Base-by-base conservation (phyloP, 2,888 invertebrate species). In the Lomographa bimaculata region DNA sequence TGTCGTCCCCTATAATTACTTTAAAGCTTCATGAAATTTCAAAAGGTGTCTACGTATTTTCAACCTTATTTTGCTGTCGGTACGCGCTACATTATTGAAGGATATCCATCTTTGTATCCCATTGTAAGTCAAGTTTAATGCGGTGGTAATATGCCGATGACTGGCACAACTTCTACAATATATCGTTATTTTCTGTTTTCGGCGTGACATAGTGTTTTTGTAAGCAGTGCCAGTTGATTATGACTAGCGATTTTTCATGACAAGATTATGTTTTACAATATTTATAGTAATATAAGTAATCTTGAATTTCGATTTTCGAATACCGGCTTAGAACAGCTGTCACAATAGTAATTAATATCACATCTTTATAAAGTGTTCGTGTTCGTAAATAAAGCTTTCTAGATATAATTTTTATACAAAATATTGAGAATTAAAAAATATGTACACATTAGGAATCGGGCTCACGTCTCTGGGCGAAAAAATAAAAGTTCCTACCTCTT, bases 101-200 rank as follows among this genome's bases (percentile, higher is more conserved):
- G 29, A 47, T 49, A 52, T 60, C 55, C 51, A 53, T 52, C 51
- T 53, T 50, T 44, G 26, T 55, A 57, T 54, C 42, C 58, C 44
- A 58, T 64, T 62, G 60, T 64, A 50, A 56, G 62, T 62, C 50
- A 55, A 55, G 58, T 62, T 54, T 64, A 64, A 67, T 63, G 59
- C 58, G 56, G 50, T 57, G 50, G 59, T 65, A 63, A 67, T 64
- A 63, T 59, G 55, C 46, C 50, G 43, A 46, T 67, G 67, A 67
- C 64, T 61, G 47, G 55, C 46, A 46, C 51, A 57, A 55, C 33
- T 48, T 40, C 28, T n/a, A 59, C 50, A 55, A 53, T 61, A 53
- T 62, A 62, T 57, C 58, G 54, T 54, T 46, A 40, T 46, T 44
- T 34, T 46, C 41, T 45, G 41, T 51, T 51, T 37, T 40, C 45